A percentile compares a stretch with the other conserved stretches of the same genome.
Conservation (phyloP, 2,113 vertebrate species). For the Charina bottae region DNA sequence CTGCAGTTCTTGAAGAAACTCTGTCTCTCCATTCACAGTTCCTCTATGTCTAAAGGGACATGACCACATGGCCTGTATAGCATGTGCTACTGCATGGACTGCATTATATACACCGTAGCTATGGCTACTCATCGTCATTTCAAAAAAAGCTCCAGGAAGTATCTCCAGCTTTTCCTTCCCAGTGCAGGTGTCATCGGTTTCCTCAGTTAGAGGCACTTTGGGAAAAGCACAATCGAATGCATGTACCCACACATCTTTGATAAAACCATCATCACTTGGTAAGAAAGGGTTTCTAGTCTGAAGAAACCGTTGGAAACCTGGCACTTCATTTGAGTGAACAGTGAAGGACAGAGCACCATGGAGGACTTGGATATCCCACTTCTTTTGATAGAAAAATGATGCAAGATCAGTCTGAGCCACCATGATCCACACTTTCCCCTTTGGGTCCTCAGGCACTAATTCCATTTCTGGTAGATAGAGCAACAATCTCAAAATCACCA, state of each 20-base stretch:
- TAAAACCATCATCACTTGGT: no score
- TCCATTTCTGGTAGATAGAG: neutral
- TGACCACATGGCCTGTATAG: neutral
- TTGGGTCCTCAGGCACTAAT: neutral
- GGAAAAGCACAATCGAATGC: neutral
- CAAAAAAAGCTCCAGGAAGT: neutral
- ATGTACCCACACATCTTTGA: no score
- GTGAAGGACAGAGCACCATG: no score
- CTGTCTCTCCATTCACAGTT: neutral
- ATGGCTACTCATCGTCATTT: neutral
- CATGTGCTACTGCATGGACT: neutral
- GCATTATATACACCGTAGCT: neutral
- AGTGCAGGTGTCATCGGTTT: neutral
- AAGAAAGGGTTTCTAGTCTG: no score
- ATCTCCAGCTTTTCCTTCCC: neutral
- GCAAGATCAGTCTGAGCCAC: neutral
- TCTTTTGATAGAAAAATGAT: neutral
- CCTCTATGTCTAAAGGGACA: neutral
- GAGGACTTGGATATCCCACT: neutral
- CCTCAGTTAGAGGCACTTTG: no score
- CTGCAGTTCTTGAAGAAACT: neutral
- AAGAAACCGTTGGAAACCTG: no score
- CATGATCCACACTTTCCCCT: neutral
- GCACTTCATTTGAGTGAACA: no score
- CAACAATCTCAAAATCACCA: neutral